Evolutionary conservation across 1,140 invertebrate species (phyloP).

Genomic region (Thaumatotibia leucotreta): DNA sequence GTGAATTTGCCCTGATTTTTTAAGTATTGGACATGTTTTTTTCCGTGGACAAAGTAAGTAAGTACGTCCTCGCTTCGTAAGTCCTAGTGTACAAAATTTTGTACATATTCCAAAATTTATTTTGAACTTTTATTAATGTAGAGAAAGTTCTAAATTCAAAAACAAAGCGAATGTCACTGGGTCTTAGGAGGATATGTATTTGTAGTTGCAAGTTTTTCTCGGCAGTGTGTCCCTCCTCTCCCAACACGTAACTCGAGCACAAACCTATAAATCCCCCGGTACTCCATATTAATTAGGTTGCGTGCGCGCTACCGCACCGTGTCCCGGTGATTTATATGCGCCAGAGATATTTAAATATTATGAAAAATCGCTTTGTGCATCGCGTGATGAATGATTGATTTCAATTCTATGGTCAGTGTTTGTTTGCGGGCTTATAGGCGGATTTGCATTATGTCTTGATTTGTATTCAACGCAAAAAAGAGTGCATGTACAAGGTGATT

Average conservation of each 20-base stretch:
- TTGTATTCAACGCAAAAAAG: too few relatives aligned
- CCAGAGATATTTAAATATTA: conserved; percentile 53
- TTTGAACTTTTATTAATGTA: too few relatives aligned
- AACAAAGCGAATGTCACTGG: background rate
- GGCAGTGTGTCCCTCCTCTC: conserved; percentile 21
- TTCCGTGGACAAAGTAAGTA: too few relatives aligned
- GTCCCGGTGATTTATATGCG: conserved; percentile 45
- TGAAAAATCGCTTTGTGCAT: conserved; percentile 59
- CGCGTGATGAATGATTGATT: conserved; percentile 24
- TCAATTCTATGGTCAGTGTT: background rate
- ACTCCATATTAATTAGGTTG: conserved; percentile 73
- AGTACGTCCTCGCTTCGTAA: too few relatives aligned
- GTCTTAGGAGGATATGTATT: too few relatives aligned
- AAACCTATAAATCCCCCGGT: conserved; percentile 63
- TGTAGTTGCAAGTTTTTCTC: background rate
- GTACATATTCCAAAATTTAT: too few relatives aligned
- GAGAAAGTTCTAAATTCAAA: too few relatives aligned
- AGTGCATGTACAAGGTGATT: too few relatives aligned
- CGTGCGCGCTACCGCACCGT: conserved; percentile 62
- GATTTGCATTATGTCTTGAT: too few relatives aligned
- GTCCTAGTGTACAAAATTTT: too few relatives aligned
- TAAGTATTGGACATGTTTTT: too few relatives aligned
- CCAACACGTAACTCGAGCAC: conserved; percentile 50
- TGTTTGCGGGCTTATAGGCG: background rate
- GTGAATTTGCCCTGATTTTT: too few relatives aligned